A percentile compares a stretch with the other conserved stretches of the same genome.
These are phyloP conservation scores for Perdita meconis DNA, from an alignment of 2,888 invertebrate genomes.

Conservation along the genomic window DNA sequence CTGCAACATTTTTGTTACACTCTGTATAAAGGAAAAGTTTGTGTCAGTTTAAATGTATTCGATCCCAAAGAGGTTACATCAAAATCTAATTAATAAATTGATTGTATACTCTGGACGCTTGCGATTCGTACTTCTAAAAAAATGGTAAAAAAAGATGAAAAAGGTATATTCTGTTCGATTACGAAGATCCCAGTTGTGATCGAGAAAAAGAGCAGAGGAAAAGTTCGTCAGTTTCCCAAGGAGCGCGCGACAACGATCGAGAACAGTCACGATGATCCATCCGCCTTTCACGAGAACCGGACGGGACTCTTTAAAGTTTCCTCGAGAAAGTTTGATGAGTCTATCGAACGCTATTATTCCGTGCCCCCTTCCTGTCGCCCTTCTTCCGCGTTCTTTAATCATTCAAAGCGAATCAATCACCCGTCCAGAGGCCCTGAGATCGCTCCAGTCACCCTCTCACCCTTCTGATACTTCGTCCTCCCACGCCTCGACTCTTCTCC, in stretches of 20 bases:
- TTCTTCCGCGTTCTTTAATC: slow-evolving; percentile 82
- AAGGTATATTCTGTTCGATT: too few relatives aligned
- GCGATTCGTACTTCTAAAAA: too few relatives aligned
- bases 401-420: slow-evolving; percentile 84
- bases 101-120: too few relatives aligned
- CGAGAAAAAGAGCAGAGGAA: background rate
- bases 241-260: slow-evolving; percentile 18
- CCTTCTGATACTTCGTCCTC: slow-evolving; percentile 68
- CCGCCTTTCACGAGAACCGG: slow-evolving; percentile 54
- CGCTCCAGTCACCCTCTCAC: slow-evolving; percentile 80
- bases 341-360: slow-evolving; percentile 83
- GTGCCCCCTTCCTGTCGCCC: slow-evolving; percentile 67
- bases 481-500: slow-evolving; percentile 38
- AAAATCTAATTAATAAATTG: too few relatives aligned
- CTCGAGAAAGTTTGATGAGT: slow-evolving; percentile 83
- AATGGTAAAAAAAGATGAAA: too few relatives aligned
- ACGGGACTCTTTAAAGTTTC: slow-evolving; percentile 75
- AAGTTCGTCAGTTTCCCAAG: slow-evolving; percentile 18
- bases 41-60: too few relatives aligned
- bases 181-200: background rate
- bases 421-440: slow-evolving; percentile 78
- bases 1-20: too few relatives aligned
- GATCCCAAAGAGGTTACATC: too few relatives aligned
- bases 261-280: slow-evolving; percentile 61
- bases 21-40: too few relatives aligned